phyloP scores from a whole-genome alignment of 2,113 vertebrate species.

The Chamaetylas fuelleborni region DNA sequence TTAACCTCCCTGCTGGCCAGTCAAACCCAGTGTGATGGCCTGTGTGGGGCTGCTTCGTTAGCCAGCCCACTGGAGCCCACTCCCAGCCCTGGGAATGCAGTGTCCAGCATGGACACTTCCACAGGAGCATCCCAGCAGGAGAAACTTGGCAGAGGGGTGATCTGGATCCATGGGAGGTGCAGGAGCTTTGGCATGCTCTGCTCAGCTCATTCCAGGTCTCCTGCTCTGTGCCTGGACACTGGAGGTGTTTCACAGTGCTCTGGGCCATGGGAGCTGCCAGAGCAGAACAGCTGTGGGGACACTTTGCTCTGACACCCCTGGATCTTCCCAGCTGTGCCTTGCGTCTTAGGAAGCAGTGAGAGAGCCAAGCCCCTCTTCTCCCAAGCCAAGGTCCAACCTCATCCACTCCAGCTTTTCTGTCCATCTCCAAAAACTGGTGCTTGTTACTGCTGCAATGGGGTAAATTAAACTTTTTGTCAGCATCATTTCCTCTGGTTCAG shows the following conservation, averaged over 20 bases:
- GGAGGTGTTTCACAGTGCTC: neutral
- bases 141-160: accelerated
- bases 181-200: neutral
- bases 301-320: neutral
- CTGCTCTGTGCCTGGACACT: neutral
- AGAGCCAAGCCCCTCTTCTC: neutral
- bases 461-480: slow-evolving; percentile 32
- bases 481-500: slow-evolving; percentile 39
- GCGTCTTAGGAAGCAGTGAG: neutral
- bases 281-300: neutral
- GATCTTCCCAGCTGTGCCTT: neutral
- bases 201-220: neutral
- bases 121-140: accelerated
- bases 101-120: neutral
- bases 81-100: neutral
- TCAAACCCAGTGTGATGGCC: neutral
- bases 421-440: neutral
- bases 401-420: neutral
- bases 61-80: neutral
- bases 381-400: neutral
- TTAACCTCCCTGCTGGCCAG: neutral
- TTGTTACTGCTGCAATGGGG: neutral
- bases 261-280: neutral
- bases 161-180: accelerated
- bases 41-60: accelerated